These are phyloP conservation scores for Mythimna vitellina DNA, from an alignment of 2,888 invertebrate genomes.

Conservation along the genomic window DNA sequence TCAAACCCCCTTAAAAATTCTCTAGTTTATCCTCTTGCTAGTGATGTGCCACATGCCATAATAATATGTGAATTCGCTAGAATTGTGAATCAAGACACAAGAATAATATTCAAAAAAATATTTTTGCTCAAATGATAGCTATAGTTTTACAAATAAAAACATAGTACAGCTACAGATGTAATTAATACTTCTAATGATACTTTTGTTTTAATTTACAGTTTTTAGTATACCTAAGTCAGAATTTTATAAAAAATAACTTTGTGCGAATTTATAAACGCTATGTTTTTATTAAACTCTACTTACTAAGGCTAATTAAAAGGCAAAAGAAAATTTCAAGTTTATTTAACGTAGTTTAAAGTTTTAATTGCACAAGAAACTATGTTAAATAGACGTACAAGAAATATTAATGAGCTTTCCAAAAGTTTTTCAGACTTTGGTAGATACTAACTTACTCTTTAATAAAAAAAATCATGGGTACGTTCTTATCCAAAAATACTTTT, in stretches of 20 bases:
- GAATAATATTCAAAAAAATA: too few relatives aligned
- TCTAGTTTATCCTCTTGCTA: too few relatives aligned
- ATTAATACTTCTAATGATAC: not conserved
- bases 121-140: too few relatives aligned
- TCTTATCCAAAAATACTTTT: too few relatives aligned
- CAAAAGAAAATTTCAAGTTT: slow-evolving; percentile 37
- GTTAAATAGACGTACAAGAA: slow-evolving; percentile 33
- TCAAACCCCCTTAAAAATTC: too few relatives aligned
- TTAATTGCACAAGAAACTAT: slow-evolving; percentile 50
- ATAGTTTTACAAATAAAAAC: too few relatives aligned
- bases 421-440: slow-evolving; percentile 24
- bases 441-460: not conserved
- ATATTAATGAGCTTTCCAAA: slow-evolving; percentile 47
- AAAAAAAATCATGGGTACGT: slow-evolving; percentile 4
- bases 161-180: too few relatives aligned
- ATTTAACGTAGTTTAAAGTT: slow-evolving; percentile 34
- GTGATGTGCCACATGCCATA: too few relatives aligned
- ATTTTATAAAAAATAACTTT: not conserved
- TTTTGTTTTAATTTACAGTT: not conserved
- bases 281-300: slow-evolving; percentile 12
- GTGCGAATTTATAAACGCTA: not conserved
- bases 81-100: too few relatives aligned
- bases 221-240: too few relatives aligned
- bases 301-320: slow-evolving; percentile 36
- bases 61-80: too few relatives aligned